A percentile compares a stretch with the other conserved stretches of the same genome.
Conservation (phyloP, 2,113 vertebrate genomes). For the Pagrus major region DNA sequence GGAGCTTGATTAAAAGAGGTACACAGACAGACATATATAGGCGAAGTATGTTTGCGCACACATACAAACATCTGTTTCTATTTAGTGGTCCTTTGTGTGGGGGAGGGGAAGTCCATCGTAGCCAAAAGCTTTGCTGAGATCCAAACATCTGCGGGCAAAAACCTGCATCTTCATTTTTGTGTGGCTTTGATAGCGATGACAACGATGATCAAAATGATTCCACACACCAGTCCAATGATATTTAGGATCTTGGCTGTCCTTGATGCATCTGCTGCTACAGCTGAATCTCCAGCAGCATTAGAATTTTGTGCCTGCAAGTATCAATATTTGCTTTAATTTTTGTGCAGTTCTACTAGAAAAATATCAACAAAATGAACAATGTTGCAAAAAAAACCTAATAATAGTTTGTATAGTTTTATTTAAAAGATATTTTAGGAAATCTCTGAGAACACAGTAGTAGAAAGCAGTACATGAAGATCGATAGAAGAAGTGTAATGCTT, state of each 20-base stretch:
- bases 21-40: not conserved
- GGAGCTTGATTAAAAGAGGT: not conserved
- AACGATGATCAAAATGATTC: conserved; percentile 62
- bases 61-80: conserved; percentile 19
- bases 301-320: conserved; percentile 60
- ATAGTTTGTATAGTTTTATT: not conserved
- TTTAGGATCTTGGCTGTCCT: conserved; percentile 77
- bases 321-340: not conserved
- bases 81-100: not conserved
- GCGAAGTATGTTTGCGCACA: not conserved
- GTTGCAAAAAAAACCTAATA: not conserved
- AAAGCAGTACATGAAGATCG: not conserved
- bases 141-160: not conserved
- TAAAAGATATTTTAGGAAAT: not conserved
- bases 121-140: not conserved
- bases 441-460: not conserved
- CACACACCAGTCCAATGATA: conserved; percentile 66
- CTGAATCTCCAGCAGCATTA: conserved; percentile 51
- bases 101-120: not conserved
- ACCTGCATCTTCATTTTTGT: not conserved
- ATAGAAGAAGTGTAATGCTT: not conserved
- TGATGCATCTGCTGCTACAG: conserved; percentile 63
- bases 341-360: not conserved
- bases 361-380: not conserved
- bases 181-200: not conserved